Evolutionary conservation across 2,797 vertebrate species (phyloP).

Genomic region (Sardinella longiceps): DNA sequence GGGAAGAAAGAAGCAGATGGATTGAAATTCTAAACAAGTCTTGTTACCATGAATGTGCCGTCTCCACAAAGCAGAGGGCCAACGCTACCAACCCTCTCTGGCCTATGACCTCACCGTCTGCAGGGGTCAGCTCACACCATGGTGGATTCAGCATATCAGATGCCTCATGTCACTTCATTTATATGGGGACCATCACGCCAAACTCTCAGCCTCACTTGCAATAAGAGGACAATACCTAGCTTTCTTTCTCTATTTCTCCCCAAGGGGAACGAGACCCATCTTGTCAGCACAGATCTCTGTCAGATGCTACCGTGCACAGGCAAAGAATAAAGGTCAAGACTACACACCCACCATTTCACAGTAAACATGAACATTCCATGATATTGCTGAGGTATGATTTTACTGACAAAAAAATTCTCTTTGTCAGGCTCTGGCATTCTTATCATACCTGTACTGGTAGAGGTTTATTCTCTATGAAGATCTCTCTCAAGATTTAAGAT

Average conservation of each 20-base stretch:
- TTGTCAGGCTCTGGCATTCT: neutral
- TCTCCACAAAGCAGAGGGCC: neutral
- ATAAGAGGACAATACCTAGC: neutral
- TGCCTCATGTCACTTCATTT: constrained; percentile 31
- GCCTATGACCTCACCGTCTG: constrained; percentile 21
- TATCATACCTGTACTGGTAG: too few relatives aligned
- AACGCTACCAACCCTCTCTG: constrained; percentile 25
- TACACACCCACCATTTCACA: neutral
- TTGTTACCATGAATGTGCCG: neutral
- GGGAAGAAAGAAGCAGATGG: constrained; percentile 14
- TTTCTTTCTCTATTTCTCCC: neutral
- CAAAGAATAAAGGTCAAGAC: constrained; percentile 9
- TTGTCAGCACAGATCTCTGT: constrained; percentile 5
- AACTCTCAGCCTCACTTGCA: constrained; percentile 19
- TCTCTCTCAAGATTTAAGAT: too few relatives aligned
- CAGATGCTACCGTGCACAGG: constrained; percentile 31
- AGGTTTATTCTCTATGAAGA: too few relatives aligned
- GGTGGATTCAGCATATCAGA: constrained; percentile 34
- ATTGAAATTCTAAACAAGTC: constrained; percentile 12
- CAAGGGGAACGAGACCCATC: neutral
- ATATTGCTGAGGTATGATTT: neutral
- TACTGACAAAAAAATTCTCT: neutral
- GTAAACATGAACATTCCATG: neutral
- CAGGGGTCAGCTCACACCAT: constrained; percentile 30
- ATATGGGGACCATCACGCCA: neutral